These are phyloP conservation scores for Pipistrellus nathusii DNA, from an alignment of 2,797 vertebrate genomes.

Conservation along the genomic window DNA sequence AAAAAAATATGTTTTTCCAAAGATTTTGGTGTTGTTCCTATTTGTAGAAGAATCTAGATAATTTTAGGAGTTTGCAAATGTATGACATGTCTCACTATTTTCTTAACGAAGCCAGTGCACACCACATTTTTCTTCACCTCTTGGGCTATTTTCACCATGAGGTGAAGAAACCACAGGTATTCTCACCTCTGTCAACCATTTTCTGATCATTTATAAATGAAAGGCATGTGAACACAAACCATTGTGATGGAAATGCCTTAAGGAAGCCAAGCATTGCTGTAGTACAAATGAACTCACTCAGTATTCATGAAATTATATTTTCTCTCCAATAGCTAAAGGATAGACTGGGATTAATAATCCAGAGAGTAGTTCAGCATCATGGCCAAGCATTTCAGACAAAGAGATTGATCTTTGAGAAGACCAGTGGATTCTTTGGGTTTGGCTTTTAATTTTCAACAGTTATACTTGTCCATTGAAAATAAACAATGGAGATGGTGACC, in stretches of 20 bases:
- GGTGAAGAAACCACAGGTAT: neutral
- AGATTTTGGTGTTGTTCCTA: neutral
- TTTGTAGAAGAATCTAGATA: neutral
- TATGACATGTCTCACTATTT: neutral
- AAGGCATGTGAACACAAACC: neutral
- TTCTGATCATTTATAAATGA: slow-evolving; percentile 1
- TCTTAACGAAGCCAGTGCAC: neutral
- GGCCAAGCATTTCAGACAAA: neutral
- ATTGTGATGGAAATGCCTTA: neutral
- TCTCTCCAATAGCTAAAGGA: neutral
- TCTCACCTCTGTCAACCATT: neutral
- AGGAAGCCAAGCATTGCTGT: neutral
- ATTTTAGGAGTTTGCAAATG: neutral
- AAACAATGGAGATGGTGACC: neutral
- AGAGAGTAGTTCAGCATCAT: neutral
- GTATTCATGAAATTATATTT: neutral
- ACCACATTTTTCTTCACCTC: neutral
- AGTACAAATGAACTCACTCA: neutral
- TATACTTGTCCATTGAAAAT: neutral
- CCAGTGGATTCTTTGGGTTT: neutral
- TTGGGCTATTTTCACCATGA: neutral
- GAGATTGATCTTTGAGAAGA: neutral
- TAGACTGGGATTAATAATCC: neutral
- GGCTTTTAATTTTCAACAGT: neutral
- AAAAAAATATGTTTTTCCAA: neutral